These are phyloP conservation scores for Mimas tiliae DNA, from an alignment of 2,888 invertebrate genomes.

Conservation along the genomic window DNA sequence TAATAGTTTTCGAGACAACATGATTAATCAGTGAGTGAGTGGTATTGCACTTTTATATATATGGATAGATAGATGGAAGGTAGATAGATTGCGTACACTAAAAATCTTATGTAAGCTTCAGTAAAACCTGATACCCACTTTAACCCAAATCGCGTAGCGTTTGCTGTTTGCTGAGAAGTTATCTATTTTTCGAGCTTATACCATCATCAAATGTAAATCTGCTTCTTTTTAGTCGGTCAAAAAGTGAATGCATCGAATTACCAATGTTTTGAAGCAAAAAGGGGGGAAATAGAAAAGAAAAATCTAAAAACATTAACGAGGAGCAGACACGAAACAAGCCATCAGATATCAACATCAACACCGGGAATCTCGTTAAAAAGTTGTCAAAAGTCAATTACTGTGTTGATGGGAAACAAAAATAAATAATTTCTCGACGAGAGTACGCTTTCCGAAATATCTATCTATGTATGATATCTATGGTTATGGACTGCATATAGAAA, in stretches of 20 bases:
- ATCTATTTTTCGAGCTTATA: too few relatives aligned
- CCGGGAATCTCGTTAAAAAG: slow-evolving; percentile 55
- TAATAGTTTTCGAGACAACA: too few relatives aligned
- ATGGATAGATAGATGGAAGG: too few relatives aligned
- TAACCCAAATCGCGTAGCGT: too few relatives aligned
- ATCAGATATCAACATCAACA: slow-evolving; percentile 36
- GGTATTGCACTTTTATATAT: too few relatives aligned
- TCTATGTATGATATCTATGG: neutral
- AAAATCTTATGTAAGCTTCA: too few relatives aligned
- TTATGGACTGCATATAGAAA: neutral
- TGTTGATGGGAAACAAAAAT: slow-evolving; percentile 43
- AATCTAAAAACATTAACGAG: slow-evolving; percentile 11
- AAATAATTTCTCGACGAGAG: slow-evolving; percentile 24
- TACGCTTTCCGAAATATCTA: slow-evolving; percentile 7
- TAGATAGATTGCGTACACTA: too few relatives aligned
- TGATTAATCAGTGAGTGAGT: too few relatives aligned
- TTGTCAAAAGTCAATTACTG: slow-evolving; percentile 58
- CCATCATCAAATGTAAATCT: too few relatives aligned
- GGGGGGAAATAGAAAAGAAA: slow-evolving; percentile 28
- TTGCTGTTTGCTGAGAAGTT: too few relatives aligned
- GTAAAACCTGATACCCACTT: too few relatives aligned
- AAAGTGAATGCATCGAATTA: neutral
- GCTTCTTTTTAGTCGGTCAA: neutral
- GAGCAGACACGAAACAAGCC: slow-evolving; percentile 31
- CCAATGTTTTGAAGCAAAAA: slow-evolving; percentile 18